Percentiles rank a stretch among this genome's conserved stretches.
phyloP scores from a whole-genome alignment of 2,797 vertebrate genomes.

The Heliangelus exortis region DNA sequence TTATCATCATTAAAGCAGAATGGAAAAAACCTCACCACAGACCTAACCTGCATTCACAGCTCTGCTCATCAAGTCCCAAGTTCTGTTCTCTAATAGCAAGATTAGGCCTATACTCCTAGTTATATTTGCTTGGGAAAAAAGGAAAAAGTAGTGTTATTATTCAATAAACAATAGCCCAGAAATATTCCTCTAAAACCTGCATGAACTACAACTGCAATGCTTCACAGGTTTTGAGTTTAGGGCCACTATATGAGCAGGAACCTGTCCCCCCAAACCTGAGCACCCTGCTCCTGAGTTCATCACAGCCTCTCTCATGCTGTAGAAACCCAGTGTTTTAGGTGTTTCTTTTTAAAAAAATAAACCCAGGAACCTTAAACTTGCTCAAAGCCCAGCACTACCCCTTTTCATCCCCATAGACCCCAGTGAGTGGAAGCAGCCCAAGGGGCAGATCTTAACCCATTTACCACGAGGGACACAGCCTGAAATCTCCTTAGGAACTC shows the following conservation, averaged over 20 bases:
- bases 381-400: not conserved
- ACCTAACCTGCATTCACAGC: not conserved
- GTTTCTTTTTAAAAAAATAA: not conserved
- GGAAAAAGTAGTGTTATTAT: not conserved
- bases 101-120: not conserved
- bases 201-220: not conserved
- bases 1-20: not conserved
- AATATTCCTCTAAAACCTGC: not conserved
- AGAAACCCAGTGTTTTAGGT: accelerated
- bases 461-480: not conserved
- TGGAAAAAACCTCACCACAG: not conserved
- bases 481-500: not conserved
- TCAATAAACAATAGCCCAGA: not conserved
- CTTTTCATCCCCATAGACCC: not conserved
- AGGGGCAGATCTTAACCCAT: too few relatives aligned
- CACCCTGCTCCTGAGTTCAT: not conserved
- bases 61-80: not conserved
- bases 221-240: not conserved
- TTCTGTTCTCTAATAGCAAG: not conserved
- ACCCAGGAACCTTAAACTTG: not conserved
- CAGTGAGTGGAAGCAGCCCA: not conserved
- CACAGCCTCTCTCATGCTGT: not conserved
- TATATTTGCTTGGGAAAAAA: not conserved
- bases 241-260: not conserved
- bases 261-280: not conserved